phyloP scores from a whole-genome alignment of 2,113 vertebrate species.

The Brachyistius frenatus region DNA sequence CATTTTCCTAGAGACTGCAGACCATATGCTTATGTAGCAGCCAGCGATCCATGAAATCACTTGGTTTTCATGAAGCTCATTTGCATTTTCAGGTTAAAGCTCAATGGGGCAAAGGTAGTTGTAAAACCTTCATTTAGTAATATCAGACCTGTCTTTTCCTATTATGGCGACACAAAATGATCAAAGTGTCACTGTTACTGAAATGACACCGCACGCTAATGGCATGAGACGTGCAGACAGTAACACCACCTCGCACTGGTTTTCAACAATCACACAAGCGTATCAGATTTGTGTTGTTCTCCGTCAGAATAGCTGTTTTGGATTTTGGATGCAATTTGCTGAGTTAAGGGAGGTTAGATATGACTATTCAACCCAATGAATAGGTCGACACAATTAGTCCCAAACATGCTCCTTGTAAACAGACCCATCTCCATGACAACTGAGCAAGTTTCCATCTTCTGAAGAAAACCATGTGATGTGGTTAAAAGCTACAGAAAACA shows the following conservation, averaged over 20 bases:
- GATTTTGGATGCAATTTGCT: slow-evolving; percentile 37
- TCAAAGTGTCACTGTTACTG: slow-evolving; percentile 39
- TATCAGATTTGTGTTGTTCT: slow-evolving; percentile 50
- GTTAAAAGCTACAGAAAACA: too few relatives aligned
- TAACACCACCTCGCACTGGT: slow-evolving; percentile 2
- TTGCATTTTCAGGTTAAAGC: slow-evolving; percentile 76
- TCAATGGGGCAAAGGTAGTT: slow-evolving; percentile 71
- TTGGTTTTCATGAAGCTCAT: slow-evolving; percentile 71
- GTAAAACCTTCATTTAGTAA: slow-evolving; percentile 69
- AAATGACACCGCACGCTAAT: slow-evolving; percentile 31
- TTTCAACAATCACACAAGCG: slow-evolving; percentile 2
- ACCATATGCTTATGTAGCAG: slow-evolving; percentile 65
- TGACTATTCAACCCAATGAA: slow-evolving; percentile 34
- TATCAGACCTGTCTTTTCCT: slow-evolving; percentile 65
- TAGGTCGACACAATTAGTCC: neutral
- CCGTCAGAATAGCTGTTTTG: slow-evolving; percentile 34
- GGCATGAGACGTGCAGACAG: slow-evolving; percentile 13
- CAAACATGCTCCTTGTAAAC: neutral
- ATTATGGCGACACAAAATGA: slow-evolving; percentile 57
- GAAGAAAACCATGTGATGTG: too few relatives aligned
- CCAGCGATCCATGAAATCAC: slow-evolving; percentile 74
- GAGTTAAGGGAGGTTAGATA: slow-evolving; percentile 40
- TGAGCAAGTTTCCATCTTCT: too few relatives aligned
- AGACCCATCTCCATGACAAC: too few relatives aligned
- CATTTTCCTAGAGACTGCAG: slow-evolving; percentile 49